These are phyloP conservation scores for Bradypodion ventrale DNA, from an alignment of 2,797 vertebrate genomes.

Conservation along the genomic window DNA sequence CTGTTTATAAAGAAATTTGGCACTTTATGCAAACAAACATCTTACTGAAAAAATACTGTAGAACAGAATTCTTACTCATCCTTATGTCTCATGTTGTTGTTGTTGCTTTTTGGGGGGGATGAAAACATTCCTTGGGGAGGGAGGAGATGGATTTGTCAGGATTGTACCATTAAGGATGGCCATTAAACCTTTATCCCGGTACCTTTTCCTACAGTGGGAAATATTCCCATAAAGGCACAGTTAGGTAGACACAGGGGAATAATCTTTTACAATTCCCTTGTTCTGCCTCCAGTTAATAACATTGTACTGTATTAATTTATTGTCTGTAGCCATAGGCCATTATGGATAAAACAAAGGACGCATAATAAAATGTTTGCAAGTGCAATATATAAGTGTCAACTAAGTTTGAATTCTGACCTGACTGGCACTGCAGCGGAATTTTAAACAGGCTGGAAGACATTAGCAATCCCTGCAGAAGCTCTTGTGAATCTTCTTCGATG, in stretches of 20 bases:
- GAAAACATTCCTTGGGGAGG: background rate
- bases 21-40: no score
- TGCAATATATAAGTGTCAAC: background rate
- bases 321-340: background rate
- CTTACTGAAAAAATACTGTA: background rate
- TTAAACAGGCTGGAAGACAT: background rate
- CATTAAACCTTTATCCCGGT: background rate
- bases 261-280: no score
- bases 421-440: background rate
- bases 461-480: background rate
- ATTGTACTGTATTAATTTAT: background rate
- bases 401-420: background rate
- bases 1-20: no score
- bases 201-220: background rate
- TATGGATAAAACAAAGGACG: background rate
- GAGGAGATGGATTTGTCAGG: background rate
- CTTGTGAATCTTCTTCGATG: background rate
- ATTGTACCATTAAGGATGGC: background rate
- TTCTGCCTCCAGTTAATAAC: background rate
- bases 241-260: no score
- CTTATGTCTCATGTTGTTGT: background rate
- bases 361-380: background rate
- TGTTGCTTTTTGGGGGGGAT: background rate
- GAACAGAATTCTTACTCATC: background rate
- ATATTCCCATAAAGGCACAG: no score